A percentile compares a stretch with the other conserved stretches of the same genome.
phyloP scores from a whole-genome alignment of 2,113 vertebrate genomes.

The Podarcis raffonei region DNA sequence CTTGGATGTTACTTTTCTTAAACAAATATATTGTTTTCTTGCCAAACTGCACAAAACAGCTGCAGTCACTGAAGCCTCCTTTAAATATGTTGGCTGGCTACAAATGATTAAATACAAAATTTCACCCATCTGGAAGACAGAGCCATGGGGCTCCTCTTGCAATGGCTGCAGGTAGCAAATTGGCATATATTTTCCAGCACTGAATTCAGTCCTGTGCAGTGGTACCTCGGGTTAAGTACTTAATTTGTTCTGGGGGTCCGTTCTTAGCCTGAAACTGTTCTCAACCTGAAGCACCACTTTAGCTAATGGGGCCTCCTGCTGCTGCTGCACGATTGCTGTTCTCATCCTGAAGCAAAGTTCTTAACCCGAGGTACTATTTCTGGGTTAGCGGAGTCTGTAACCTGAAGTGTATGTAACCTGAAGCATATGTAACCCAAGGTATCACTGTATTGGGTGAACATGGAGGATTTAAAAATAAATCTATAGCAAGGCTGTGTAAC shows the following conservation, averaged over 20 bases:
- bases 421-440: too few species aligned
- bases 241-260: too few species aligned
- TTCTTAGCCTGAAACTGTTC: too few species aligned
- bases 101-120: conserved; percentile 34
- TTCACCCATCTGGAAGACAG: conserved; percentile 20
- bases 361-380: too few species aligned
- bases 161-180: conserved; percentile 28
- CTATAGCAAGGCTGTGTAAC: neutral
- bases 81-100: conserved; percentile 51
- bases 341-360: too few species aligned
- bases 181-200: conserved; percentile 46
- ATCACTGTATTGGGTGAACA: conserved; percentile 31
- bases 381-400: too few species aligned
- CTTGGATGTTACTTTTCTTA: neutral
- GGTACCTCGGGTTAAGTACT: too few species aligned
- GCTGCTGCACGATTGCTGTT: too few species aligned
- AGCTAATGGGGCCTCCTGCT: too few species aligned
- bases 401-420: too few species aligned
- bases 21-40: conserved; percentile 24
- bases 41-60: conserved; percentile 65
- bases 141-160: neutral
- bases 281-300: too few species aligned
- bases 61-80: conserved; percentile 64
- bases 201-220: conserved; percentile 43
- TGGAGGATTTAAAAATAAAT: conserved; percentile 49